Percentiles rank a stretch among this genome's conserved stretches.
Conservation (phyloP, 2,888 invertebrate genomes). For the Aporophyla lueneburgensis region DNA sequence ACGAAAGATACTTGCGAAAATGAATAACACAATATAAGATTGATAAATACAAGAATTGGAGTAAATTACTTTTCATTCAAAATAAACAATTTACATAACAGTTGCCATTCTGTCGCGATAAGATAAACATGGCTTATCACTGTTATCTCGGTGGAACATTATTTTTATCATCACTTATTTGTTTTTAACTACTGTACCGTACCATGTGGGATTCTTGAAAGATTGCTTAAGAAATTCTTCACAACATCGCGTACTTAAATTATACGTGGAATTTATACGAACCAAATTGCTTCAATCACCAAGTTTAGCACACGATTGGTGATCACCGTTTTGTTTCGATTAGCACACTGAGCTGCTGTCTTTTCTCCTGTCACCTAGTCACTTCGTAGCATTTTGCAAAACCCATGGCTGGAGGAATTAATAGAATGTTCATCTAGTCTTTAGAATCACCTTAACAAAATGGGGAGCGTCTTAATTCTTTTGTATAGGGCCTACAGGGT, state of each 20-base stretch:
- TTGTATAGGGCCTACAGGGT: not conserved
- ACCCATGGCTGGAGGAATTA: no score
- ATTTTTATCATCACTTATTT: slow-evolving; percentile 44
- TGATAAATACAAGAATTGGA: not conserved
- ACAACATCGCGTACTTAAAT: not conserved
- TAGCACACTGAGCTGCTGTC: not conserved
- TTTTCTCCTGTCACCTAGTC: not conserved
- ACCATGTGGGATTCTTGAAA: slow-evolving; percentile 5
- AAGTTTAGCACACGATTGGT: not conserved
- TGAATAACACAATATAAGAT: not conserved
- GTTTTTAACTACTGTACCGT: slow-evolving; percentile 30
- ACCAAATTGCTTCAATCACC: not conserved
- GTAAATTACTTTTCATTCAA: slow-evolving; percentile 13
- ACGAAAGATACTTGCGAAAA: not conserved
- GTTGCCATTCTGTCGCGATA: slow-evolving; percentile 51
- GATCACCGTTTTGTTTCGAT: not conserved
- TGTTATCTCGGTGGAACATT: slow-evolving; percentile 43
- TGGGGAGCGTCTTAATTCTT: not conserved
- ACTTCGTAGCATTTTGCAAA: not conserved
- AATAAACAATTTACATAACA: slow-evolving; percentile 28
- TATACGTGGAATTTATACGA: not conserved
- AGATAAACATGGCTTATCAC: slow-evolving; percentile 37
- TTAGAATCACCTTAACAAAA: not conserved
- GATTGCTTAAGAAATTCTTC: not conserved
- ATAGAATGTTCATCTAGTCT: not conserved